Base-by-base conservation (phyloP, 2,797 vertebrate genomes). In the Lophura swinhoii region DNA sequence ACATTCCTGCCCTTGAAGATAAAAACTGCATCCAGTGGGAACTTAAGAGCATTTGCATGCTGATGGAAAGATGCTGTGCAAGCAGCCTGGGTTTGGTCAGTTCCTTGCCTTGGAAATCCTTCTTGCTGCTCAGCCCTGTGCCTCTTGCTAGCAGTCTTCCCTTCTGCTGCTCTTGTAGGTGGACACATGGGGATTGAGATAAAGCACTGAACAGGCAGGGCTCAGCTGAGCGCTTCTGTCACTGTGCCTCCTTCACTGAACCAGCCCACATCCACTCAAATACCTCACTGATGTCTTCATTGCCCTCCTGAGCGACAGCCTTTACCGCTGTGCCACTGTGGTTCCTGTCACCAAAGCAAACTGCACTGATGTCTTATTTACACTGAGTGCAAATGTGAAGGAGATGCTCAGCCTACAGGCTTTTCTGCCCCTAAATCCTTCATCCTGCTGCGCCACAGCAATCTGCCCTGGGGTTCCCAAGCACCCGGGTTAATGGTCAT, bases 311-410 rank as follows among this genome's bases (percentile, higher is more conserved):
- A 77, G 59, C 68, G 24, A 75, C 86, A 87, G 83, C 35, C 37
- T 81, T 70, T 84, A 70, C 76, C 4, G 23, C 82, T 80, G 95
- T 0, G 39, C 72, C 44, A 5, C 78, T 67, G 70, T 8, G 22
- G 82, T 80, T 96, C 69, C 88, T 78, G 87, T 64, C 87, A 55
- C 43, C 55, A 28, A 46, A 74, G 35, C 76, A 80, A 84, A 77
- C 1, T 14, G 78, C 58, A 20, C 29, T 90, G 82, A 92, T 69
- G 87, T 90, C 91, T 95, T 84, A 84, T 88, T 96, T 91, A 90
- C 0, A 3, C 60, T 41, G 41, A 82, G 31, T 43, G 56, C 53
- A 66, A 84, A 83, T 46, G 60, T 11, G 70, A 87, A 41, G 35
- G 69, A 70, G 63, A 66, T 88, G 68, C 62, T 88, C 67, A 88